These are phyloP conservation scores for Lasiurus cinereus DNA, from an alignment of 2,113 vertebrate species.

Conservation along the genomic window DNA sequence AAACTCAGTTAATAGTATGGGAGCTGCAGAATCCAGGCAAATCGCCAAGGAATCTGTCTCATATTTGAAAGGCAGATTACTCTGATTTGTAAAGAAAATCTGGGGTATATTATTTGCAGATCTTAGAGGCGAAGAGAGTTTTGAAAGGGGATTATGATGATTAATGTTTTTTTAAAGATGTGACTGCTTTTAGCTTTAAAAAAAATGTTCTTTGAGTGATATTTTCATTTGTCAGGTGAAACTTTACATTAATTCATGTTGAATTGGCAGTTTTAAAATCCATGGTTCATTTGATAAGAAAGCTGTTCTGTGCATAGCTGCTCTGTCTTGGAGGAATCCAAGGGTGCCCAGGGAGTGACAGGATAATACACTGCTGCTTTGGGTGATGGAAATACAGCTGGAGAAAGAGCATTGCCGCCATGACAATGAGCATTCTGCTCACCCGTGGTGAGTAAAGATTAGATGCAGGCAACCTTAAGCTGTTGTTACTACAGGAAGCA, in stretches of 20 bases:
- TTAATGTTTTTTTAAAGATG: constrained; percentile 21
- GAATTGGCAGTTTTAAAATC: constrained; percentile 64
- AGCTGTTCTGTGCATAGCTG: neutral
- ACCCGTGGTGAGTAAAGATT: neutral
- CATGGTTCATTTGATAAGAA: constrained; percentile 56
- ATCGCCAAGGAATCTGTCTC: constrained; percentile 9
- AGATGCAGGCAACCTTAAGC: neutral
- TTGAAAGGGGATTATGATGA: constrained; percentile 55
- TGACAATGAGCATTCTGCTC: neutral
- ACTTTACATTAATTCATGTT: constrained; percentile 53
- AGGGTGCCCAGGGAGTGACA: neutral
- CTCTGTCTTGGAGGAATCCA: constrained; percentile 5
- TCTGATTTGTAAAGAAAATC: constrained; percentile 54
- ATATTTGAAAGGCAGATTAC: constrained; percentile 25
- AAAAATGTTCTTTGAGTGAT: constrained; percentile 53
- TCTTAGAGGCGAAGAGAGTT: constrained; percentile 20
- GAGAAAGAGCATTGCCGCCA: neutral
- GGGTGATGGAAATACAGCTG: neutral
- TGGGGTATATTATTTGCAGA: constrained; percentile 52
- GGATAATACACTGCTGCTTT: neutral
- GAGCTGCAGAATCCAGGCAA: constrained; percentile 20
- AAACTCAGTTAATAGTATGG: neutral
- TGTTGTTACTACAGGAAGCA: neutral
- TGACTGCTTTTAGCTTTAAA: constrained; percentile 50
- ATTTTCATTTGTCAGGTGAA: constrained; percentile 63